phyloP scores from a whole-genome alignment of 1,140 invertebrate genomes.

The Pteromalus puparum region DNA sequence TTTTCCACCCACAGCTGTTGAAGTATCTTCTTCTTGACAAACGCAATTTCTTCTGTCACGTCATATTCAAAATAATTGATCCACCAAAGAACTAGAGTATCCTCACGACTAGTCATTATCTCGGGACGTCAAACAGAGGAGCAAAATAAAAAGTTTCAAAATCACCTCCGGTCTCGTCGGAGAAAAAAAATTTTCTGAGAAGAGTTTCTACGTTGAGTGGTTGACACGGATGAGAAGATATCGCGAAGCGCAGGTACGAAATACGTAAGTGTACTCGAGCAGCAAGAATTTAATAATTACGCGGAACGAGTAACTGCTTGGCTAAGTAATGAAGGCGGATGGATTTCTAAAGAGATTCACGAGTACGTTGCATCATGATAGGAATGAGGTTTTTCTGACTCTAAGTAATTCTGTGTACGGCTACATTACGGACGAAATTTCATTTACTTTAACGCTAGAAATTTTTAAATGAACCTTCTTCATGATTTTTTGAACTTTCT shows the following conservation, averaged over 20 bases:
- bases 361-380: neutral
- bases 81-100: conserved; percentile 55
- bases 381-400: neutral
- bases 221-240: neutral
- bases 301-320: neutral
- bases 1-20: too few relatives aligned
- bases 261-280: neutral
- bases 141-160: conserved; percentile 65
- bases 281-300: conserved; percentile 1
- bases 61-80: conserved; percentile 70
- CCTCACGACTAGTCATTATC: conserved; percentile 62
- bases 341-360: neutral
- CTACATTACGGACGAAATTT: too few relatives aligned
- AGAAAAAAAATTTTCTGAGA: neutral
- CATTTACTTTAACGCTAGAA: too few relatives aligned
- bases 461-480: too few relatives aligned
- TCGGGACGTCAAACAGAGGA: conserved; percentile 49
- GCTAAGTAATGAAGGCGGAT: neutral
- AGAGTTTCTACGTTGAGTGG: neutral
- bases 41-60: conserved; percentile 42
- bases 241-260: neutral
- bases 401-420: too few relatives aligned
- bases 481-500: too few relatives aligned
- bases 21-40: neutral
- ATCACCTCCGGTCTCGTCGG: conserved; percentile 48